Percentiles rank a stretch among this genome's conserved stretches.
phyloP scores from a whole-genome alignment of 2,888 invertebrate species.

The Xanthorhoe spadicearia region DNA sequence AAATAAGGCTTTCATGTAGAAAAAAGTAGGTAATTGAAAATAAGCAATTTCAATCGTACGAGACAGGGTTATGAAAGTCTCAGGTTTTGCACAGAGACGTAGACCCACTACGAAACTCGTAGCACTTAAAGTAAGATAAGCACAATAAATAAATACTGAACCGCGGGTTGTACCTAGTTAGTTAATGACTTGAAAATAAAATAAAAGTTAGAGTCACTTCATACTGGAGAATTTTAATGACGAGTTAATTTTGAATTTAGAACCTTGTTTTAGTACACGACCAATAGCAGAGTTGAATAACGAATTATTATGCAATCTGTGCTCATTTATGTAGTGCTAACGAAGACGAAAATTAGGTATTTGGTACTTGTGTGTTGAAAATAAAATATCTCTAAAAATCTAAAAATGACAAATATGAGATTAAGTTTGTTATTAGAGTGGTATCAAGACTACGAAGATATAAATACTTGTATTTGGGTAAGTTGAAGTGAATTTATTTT shows the following conservation, averaged over 20 bases:
- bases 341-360: no score
- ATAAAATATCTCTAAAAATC: not conserved
- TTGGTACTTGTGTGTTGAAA: not conserved
- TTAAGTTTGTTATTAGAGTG: conserved; percentile 68
- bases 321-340: not conserved
- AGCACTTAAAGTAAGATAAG: not conserved
- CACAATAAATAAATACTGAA: not conserved
- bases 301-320: conserved; percentile 1
- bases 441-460: conserved; percentile 73
- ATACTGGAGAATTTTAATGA: no score
- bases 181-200: no score
- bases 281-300: not conserved
- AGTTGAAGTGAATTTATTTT: conserved; percentile 39
- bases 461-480: conserved; percentile 76
- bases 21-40: no score
- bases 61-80: not conserved
- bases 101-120: conserved; percentile 2
- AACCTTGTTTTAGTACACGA: not conserved
- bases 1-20: no score
- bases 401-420: conserved; percentile 54
- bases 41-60: no score
- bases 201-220: no score
- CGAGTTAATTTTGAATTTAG: not conserved
- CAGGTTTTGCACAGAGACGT: not conserved
- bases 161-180: not conserved